These are phyloP conservation scores for Epinotia brunnichana DNA, from an alignment of 2,888 invertebrate genomes.

Conservation along the genomic window DNA sequence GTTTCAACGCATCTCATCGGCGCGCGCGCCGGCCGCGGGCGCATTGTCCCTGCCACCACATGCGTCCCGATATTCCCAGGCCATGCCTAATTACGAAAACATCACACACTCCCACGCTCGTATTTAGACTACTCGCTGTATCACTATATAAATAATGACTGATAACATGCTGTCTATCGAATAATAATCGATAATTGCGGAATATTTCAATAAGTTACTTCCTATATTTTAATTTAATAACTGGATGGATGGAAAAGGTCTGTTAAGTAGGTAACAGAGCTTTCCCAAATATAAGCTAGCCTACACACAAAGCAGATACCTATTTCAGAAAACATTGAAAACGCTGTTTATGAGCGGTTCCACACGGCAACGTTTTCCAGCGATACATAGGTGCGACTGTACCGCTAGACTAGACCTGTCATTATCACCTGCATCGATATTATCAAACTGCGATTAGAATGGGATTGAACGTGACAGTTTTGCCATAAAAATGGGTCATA, in stretches of 20 bases:
- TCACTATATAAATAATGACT: slow-evolving; percentile 19
- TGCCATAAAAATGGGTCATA: no score
- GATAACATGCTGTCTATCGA: slow-evolving; percentile 13
- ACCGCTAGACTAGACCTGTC: no score
- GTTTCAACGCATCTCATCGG: slow-evolving; percentile 3
- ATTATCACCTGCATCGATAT: no score
- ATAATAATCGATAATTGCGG: slow-evolving; percentile 9
- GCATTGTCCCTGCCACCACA: slow-evolving; percentile 30
- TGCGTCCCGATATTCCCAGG: slow-evolving; percentile 39
- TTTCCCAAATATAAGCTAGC: background rate
- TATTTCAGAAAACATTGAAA: no score
- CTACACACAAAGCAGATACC: no score
- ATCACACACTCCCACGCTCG: slow-evolving; percentile 42
- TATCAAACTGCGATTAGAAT: no score
- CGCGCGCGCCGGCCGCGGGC: background rate
- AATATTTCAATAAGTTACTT: slow-evolving; percentile 2
- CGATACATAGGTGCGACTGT: no score
- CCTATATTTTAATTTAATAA: background rate
- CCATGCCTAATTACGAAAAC: slow-evolving; percentile 42
- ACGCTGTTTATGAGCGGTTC: no score
- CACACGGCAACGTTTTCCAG: no score
- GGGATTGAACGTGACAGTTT: no score
- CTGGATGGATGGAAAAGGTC: background rate
- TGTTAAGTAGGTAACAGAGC: background rate
- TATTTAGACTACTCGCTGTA: slow-evolving; percentile 31